These are phyloP conservation scores for Leucoraja erinaceus DNA, from an alignment of 2,113 vertebrate species.

Conservation along the genomic window DNA sequence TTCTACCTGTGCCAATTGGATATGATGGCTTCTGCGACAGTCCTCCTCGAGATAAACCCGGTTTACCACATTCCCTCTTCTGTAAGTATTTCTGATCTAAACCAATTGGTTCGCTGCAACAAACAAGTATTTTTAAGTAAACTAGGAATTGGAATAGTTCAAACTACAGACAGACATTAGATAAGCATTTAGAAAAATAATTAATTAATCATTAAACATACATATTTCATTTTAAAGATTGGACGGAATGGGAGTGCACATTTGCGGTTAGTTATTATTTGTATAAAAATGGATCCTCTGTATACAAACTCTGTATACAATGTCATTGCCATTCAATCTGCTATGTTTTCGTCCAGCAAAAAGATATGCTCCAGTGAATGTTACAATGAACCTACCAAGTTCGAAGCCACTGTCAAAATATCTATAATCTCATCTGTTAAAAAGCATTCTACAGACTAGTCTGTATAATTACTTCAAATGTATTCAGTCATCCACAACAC, in stretches of 20 bases:
- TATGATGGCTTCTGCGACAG: constrained; percentile 30
- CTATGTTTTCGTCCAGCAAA: background rate
- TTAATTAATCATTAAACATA: background rate
- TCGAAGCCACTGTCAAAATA: background rate
- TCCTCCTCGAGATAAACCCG: background rate
- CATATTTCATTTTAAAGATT: background rate
- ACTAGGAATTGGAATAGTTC: background rate
- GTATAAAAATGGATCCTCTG: background rate
- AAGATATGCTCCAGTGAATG: background rate
- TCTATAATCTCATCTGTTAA: background rate
- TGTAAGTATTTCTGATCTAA: constrained; percentile 39
- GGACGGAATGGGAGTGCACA: background rate
- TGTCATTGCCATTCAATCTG: background rate
- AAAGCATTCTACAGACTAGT: background rate
- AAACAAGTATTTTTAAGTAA: background rate
- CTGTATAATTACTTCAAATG: background rate
- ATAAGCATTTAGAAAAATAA: background rate
- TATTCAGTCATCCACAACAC: background rate
- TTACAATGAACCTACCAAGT: background rate
- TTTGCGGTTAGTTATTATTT: background rate
- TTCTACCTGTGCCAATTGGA: constrained; percentile 17
- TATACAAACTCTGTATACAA: background rate
- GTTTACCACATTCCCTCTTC: constrained; percentile 38
- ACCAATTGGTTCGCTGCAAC: background rate
- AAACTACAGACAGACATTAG: background rate